Percentiles rank a stretch among this genome's conserved stretches.
These are phyloP conservation scores for Melieria omissa DNA, from an alignment of 2,888 invertebrate species.

Conservation along the genomic window DNA sequence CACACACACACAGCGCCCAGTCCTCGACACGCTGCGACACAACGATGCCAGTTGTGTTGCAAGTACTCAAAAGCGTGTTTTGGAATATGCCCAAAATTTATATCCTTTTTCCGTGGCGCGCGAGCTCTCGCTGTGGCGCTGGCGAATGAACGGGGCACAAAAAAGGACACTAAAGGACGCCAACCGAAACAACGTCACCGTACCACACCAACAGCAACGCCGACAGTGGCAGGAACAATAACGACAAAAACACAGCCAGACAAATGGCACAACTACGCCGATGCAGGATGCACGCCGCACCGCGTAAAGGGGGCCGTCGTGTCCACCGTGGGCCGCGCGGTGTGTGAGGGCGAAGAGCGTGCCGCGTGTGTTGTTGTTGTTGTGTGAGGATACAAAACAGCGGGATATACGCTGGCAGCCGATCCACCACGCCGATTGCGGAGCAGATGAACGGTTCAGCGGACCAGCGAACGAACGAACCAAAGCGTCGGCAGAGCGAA, in stretches of 20 bases:
- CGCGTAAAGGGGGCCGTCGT: too few relatives aligned
- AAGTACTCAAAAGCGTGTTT: conserved; percentile 27
- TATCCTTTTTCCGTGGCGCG: not conserved
- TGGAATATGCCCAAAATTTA: conserved; percentile 29
- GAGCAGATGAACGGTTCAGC: not conserved
- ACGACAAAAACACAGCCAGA: too few relatives aligned
- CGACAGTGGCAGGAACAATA: too few relatives aligned
- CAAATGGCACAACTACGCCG: too few relatives aligned
- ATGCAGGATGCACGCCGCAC: too few relatives aligned
- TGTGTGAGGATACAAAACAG: not conserved
- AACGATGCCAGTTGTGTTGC: conserved; percentile 13
- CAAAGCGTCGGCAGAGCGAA: conserved; percentile 9
- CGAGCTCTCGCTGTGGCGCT: not conserved
- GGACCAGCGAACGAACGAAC: conserved; percentile 8
- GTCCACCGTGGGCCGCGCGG: not conserved
- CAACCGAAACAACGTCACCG: too few relatives aligned
- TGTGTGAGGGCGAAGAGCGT: not conserved
- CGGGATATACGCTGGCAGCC: not conserved
- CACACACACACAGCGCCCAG: not conserved
- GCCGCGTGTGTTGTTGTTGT: not conserved
- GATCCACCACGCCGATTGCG: not conserved
- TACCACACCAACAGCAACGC: too few relatives aligned
- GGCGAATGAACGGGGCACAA: not conserved
- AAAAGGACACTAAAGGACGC: too few relatives aligned
- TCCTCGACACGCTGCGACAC: not conserved